Evolutionary conservation across 2,113 vertebrate species (phyloP).

Genomic region (Cebus imitator): DNA sequence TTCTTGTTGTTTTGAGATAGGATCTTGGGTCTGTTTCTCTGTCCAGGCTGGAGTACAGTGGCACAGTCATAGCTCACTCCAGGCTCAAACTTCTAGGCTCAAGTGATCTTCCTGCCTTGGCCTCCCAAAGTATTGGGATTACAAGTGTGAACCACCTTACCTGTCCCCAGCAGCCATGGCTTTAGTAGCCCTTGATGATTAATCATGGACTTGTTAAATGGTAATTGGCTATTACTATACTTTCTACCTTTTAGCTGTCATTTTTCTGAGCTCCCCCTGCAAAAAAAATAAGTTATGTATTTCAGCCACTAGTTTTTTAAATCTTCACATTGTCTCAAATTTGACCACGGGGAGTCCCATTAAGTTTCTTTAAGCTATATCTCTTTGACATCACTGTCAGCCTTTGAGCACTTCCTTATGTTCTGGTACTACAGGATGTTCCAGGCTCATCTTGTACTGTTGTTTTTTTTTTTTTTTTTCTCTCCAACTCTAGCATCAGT

Average conservation of each 20-base stretch:
- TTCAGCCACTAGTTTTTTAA: not conserved
- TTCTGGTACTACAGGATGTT: not conserved
- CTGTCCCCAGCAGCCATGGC: not conserved
- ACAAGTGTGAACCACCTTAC: no score
- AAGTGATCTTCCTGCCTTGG: no score
- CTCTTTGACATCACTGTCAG: no score
- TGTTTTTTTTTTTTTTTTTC: not conserved
- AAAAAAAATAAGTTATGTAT: not conserved
- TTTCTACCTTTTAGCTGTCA: not conserved
- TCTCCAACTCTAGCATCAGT: not conserved
- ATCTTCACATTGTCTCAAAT: not conserved
- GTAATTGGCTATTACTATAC: not conserved
- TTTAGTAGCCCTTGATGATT: not conserved
- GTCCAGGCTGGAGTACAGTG: no score
- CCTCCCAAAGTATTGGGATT: no score
- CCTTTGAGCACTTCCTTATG: not conserved
- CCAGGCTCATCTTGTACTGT: not conserved
- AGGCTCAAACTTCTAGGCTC: no score
- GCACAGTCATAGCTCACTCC: no score
- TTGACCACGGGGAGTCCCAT: no score
- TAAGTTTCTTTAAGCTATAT: not conserved
- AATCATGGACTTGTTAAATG: fast-evolving
- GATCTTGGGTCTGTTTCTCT: no score
- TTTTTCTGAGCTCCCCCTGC: not conserved
- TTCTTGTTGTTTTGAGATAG: no score